Conservation (phyloP, 2,888 invertebrate genomes). For the Sarcophaga caerulescens region DNA sequence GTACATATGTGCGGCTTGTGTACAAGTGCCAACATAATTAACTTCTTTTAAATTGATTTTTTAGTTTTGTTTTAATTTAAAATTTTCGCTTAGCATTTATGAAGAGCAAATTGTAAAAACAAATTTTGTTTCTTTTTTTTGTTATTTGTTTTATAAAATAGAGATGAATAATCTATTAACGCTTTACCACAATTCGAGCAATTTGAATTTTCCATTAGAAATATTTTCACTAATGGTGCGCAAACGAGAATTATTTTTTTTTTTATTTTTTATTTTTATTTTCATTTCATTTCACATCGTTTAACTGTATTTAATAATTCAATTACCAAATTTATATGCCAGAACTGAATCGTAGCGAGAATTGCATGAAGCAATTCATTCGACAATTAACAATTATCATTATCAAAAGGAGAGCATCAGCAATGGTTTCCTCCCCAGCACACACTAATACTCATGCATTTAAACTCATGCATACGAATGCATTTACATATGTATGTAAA, state of each 20-base stretch:
- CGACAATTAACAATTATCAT: slow-evolving; percentile 71
- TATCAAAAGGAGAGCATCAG: slow-evolving; percentile 71
- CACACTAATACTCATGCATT: slow-evolving; percentile 8
- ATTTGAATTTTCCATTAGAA: slow-evolving; percentile 64
- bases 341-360: slow-evolving; percentile 54
- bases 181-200: slow-evolving; percentile 38
- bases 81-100: not conserved
- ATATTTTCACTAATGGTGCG: slow-evolving; percentile 53
- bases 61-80: not conserved
- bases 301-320: slow-evolving; percentile 69
- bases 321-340: slow-evolving; percentile 71
- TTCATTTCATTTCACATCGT: slow-evolving; percentile 63
- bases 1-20: too few relatives aligned
- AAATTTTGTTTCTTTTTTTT: not conserved
- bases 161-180: slow-evolving; percentile 52
- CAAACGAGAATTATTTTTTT: not conserved
- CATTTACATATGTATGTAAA: slow-evolving; percentile 10
- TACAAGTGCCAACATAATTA: too few relatives aligned
- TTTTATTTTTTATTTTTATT: slow-evolving; percentile 55
- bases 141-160: not conserved
- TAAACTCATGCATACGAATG: slow-evolving; percentile 38
- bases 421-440: not conserved
- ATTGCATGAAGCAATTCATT: slow-evolving; percentile 67
- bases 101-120: not conserved
- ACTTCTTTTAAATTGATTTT: too few relatives aligned